Evolutionary conservation across 2,113 vertebrate genomes (phyloP), one percentile per base, ranked within the genome.

Genomic region (Peromyscus polionotus): DNA sequence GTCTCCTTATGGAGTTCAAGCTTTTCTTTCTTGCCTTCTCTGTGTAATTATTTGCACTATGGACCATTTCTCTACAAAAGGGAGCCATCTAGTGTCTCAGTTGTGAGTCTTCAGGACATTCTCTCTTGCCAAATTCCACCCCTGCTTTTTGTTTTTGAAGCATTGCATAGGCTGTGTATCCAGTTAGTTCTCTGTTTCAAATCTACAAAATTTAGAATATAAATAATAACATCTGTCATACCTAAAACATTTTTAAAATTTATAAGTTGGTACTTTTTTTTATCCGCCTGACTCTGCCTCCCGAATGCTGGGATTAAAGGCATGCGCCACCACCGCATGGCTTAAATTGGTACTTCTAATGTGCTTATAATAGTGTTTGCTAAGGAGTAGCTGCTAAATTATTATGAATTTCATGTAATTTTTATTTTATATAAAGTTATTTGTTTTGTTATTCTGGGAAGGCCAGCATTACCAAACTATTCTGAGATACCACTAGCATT

Each of bases 371-470:
- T 39, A 65, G 5, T 57, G 13, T 68, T 87, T 83, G 59, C 19
- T 72, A 94, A 93, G 67, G 85, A 63, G 8, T 61, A 80, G 59
- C 11, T 63, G 14, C 20, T 94, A 75, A 63, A n/a, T 86, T 42
- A 68, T 33, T 75, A 59, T 73, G 17, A 48, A 42, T 77, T 95
- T 1, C 2, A 36, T 36, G 17, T 48, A 13, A 31, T 19, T 86
- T 93, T 67, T 8, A 90, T 90, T 96, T 94, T 72, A 57, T n/a
- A 24, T 65, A 76, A 90, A 84, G 5, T n/a, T 59, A 42, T 59
- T 88, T 84, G 14, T 63, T 91, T 48, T 48, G 45, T 48, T 48
- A 48, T 48, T 48, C 45, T 68, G 16, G 33, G 19, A 59, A 75
- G 31, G 14, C 1, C 10, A 85, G 85, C 54, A 63, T 90, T 76